Conservation (phyloP, 2,888 invertebrate species). For the Plusia festucae region DNA sequence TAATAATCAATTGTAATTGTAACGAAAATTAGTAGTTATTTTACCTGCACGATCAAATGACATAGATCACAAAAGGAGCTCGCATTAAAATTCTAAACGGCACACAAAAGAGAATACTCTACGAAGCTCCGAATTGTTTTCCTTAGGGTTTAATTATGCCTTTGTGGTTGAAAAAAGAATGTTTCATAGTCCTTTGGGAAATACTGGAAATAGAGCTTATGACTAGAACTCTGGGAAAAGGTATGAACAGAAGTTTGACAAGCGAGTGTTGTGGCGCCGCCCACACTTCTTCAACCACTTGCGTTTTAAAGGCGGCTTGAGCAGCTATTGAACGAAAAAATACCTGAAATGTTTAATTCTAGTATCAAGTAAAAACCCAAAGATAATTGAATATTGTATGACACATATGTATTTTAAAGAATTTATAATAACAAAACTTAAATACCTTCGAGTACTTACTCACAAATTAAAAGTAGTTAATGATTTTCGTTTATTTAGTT, state of each 20-base stretch:
- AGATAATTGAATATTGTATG: too few species aligned
- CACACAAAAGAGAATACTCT: constrained; percentile 74
- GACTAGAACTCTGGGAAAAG: constrained; percentile 32
- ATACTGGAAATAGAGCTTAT: constrained; percentile 52
- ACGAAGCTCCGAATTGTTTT: constrained; percentile 72
- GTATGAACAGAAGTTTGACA: constrained; percentile 51
- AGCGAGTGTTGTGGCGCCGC: constrained; percentile 14
- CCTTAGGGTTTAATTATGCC: constrained; percentile 84
- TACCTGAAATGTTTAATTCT: too few species aligned
- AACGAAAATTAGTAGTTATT: constrained; percentile 22
- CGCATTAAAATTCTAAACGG: constrained; percentile 63
- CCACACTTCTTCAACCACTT: constrained; percentile 17
- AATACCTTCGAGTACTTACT: too few species aligned
- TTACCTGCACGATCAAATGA: constrained; percentile 16
- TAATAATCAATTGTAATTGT: constrained; percentile 24
- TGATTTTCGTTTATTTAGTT: too few species aligned
- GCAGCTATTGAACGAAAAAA: neutral
- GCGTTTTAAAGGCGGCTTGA: constrained; percentile 41
- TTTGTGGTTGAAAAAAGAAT: constrained; percentile 76
- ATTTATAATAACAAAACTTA: too few species aligned
- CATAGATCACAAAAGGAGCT: constrained; percentile 26
- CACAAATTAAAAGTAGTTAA: too few species aligned
- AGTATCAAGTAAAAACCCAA: too few species aligned
- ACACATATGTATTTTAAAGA: too few species aligned
- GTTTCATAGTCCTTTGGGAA: constrained; percentile 69